Evolutionary conservation across 2,888 invertebrate species (phyloP), one percentile per base, ranked within the genome.

Genomic region (Drosophila subquinaria): DNA sequence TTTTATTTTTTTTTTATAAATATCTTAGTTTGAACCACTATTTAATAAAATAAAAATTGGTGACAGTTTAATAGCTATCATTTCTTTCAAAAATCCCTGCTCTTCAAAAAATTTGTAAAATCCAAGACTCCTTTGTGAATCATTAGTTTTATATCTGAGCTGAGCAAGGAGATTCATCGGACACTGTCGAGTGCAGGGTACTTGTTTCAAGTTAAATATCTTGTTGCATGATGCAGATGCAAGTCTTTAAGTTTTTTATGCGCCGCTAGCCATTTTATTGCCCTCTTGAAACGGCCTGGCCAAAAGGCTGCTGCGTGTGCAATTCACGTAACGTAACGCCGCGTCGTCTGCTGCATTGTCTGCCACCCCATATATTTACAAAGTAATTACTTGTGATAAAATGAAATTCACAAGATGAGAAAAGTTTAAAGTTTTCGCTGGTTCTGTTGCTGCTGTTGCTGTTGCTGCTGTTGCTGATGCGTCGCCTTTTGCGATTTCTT

Each of bases 301-400:
- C 87, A 76, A 61, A 69, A 66, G 82, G 64, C 85, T 60, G 87
- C 71, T 65, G 69, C 84, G 71, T 77, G 69, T 81, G 75, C 74
- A 78, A 69, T 71, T 38, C 75, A 62, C 65, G 76, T 76, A 67
- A 62, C 65, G 76, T 76, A 67, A 61, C 60, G 76, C 50, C 43
- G 56, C 56, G 66, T 38, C 71, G 77, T 75, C 80, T 79, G 82
- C 79, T 88, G 86, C 82, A 82, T 57, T 76, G 78, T 83, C 79
- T 72, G 62, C 65, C 64, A 68, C 69, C 71, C 80, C 74, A 85
- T 78, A 81, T 89, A 87, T 90, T 90, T 90, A 89, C 90, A 89
- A 89, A 89, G 90, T 90, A 90, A 90, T 89, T 89, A 90, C 86
- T 89, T 89, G 89, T 87, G 90, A 90, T 90, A 89, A 89, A 90